Percentiles rank a stretch among this genome's conserved stretches.
Evolutionary conservation across 2,113 vertebrate genomes (phyloP).

Genomic region (Carollia perspicillata): DNA sequence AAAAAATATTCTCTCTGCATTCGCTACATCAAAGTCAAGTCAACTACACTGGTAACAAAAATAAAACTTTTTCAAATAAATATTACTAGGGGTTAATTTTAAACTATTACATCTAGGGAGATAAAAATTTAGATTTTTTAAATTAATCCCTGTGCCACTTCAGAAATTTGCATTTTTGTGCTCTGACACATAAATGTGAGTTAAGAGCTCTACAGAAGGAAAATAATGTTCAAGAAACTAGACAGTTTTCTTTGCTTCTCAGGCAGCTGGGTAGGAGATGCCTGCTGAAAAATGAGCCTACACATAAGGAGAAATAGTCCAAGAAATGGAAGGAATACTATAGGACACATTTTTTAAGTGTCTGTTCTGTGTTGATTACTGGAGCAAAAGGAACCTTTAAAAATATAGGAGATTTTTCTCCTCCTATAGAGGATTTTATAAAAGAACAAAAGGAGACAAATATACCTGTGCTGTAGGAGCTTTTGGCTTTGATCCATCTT

Average conservation of each 20-base stretch:
- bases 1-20: neutral
- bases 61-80: neutral
- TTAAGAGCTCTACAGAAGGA: neutral
- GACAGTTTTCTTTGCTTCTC: neutral
- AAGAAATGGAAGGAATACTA: neutral
- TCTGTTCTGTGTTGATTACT: neutral
- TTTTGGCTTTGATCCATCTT: neutral
- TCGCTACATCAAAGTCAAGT: neutral
- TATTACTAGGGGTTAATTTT: neutral
- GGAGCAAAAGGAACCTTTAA: neutral
- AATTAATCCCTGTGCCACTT: neutral
- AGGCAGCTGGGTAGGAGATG: neutral
- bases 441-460: neutral
- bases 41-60: neutral
- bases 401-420: neutral
- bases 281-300: neutral
- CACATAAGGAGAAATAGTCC: neutral
- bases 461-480: no score
- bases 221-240: rapidly evolving
- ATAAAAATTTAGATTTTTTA: neutral
- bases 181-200: neutral
- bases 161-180: neutral
- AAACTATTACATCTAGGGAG: neutral
- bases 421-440: neutral
- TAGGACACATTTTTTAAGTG: no score